phyloP scores from a whole-genome alignment of 2,113 vertebrate species.

The Actenoides lindsayi region DNA sequence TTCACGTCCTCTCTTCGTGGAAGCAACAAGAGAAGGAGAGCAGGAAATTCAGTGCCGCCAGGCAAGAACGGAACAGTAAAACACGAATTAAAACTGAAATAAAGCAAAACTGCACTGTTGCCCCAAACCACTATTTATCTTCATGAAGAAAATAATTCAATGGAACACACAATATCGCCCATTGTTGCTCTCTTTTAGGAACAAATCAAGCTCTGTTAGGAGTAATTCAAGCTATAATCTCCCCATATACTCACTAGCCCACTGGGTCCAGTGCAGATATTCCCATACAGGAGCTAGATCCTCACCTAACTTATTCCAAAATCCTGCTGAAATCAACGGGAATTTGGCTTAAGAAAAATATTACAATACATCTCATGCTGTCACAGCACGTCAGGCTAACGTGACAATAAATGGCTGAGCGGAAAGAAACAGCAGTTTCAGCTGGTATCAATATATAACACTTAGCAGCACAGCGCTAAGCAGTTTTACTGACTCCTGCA shows the following conservation, averaged over 20 bases:
- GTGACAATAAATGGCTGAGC: not conserved
- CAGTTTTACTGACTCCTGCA: not conserved
- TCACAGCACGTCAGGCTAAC: not conserved
- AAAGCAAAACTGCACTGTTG: not conserved
- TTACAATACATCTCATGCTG: not conserved
- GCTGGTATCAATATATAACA: not conserved
- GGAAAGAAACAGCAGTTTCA: not conserved
- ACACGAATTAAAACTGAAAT: conserved; percentile 2
- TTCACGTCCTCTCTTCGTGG: not conserved
- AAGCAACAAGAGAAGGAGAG: not conserved
- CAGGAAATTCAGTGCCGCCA: not conserved
- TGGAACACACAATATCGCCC: not conserved
- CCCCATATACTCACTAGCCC: not conserved
- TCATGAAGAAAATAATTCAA: conserved; percentile 15
- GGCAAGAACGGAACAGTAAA: not conserved
- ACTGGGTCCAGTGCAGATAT: not conserved
- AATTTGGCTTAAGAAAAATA: not conserved
- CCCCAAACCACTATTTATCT: conserved; percentile 21
- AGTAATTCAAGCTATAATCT: not conserved
- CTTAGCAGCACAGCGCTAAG: not conserved
- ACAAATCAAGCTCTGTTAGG: not conserved
- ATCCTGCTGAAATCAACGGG: not conserved
- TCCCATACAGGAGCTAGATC: not conserved
- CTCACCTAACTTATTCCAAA: not conserved
- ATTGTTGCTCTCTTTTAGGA: not conserved